Base-by-base conservation (phyloP, 2,113 vertebrate genomes). In the Cisticola juncidis region DNA sequence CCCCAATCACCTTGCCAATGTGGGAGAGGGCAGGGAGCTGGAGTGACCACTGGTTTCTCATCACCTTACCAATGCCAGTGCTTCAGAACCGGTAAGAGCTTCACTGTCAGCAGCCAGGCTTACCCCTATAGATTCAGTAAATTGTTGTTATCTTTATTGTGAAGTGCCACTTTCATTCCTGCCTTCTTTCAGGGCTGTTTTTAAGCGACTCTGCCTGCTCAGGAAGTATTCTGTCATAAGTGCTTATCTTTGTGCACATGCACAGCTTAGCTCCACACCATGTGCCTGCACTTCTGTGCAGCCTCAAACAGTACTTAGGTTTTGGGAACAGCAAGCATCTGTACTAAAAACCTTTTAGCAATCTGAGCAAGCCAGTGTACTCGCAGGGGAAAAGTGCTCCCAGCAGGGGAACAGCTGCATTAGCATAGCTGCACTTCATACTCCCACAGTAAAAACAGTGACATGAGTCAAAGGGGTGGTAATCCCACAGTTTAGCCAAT, bases 31-130 rank as follows among this genome's bases (percentile, higher is more conserved):
- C 96, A 47, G 98, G 98, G 45, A 97, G 96, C 50, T 98, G 97
- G 97, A 96, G 94, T 5, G 98, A 99, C 28, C 91, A 95, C 83
- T 99, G 99, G 99, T 98, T 98, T 83, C 95, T 98, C 51, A 93
- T 98, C 94, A 98, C 97, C 35, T 93, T 99, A 76, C 98, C 98
- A 36, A 97, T 99, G 89, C 97, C 98, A 80, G 94, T 86, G 40
- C 94, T 98, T 70, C 95, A 95, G 84, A 98, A 98, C 70, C 28
- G 97, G 99, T 99, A 95, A 95, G 96, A 78, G 28, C 33, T 54
- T 19, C 19, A 24, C 40, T 2, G 2, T 35, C 70, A 78, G 60
- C 40, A 64, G 61, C n/a, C 50, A 64, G 17, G 6, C 10, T n/a
- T 74, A 29, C 58, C 15, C 24, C 31, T 69, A n/a, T 3, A 45